These are phyloP conservation scores for Dicyrtoma fusca DNA, from an alignment of 2,888 invertebrate species.

Conservation along the genomic window DNA sequence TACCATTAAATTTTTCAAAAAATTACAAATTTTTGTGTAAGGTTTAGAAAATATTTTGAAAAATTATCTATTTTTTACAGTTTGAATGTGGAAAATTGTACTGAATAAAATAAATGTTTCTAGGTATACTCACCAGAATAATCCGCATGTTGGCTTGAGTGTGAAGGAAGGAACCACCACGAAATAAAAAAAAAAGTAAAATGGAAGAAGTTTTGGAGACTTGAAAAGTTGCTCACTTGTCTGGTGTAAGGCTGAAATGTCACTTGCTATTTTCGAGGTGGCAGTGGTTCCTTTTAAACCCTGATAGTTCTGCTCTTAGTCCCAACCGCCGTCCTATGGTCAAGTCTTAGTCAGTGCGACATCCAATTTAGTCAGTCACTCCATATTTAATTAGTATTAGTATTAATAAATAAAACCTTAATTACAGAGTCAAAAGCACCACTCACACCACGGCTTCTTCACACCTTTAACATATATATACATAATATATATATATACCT, in stretches of 20 bases:
- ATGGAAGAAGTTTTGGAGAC: neutral
- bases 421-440: no score
- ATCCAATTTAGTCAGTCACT: no score
- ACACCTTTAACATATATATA: no score
- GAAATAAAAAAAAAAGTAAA: neutral
- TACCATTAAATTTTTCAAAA: neutral
- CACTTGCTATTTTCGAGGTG: slow-evolving; percentile 39
- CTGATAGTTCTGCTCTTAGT: no score
- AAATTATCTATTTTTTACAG: no score
- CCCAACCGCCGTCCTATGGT: no score
- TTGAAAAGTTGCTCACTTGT: neutral
- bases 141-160: slow-evolving; percentile 36
- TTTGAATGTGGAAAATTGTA: slow-evolving; percentile 11
- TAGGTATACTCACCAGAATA: slow-evolving; percentile 44
- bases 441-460: no score
- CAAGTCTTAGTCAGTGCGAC: no score
- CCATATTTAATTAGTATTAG: no score
- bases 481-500: no score
- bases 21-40: neutral
- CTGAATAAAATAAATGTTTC: slow-evolving; percentile 4
- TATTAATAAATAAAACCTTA: no score
- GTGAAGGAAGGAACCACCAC: neutral
- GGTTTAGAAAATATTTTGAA: neutral
- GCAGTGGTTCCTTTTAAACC: slow-evolving; percentile 40
- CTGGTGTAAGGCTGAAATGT: slow-evolving; percentile 37